phyloP scores from a whole-genome alignment of 37 sponge, comb jelly and placozoan genomes.

The Aplysina aerophoba region DNA sequence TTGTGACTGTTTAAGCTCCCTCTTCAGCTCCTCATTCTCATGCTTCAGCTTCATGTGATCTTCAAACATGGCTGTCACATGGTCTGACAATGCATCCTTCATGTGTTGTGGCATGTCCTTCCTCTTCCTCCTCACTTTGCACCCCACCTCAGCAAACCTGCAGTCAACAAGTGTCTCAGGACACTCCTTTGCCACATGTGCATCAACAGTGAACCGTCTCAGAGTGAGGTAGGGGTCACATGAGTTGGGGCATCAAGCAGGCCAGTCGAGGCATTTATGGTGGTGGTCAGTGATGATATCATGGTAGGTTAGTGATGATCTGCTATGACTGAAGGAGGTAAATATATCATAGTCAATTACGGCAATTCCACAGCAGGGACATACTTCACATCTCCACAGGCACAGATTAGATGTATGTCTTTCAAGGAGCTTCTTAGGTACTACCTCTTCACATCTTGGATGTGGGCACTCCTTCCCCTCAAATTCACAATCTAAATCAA shows the following conservation, averaged over 20 bases:
- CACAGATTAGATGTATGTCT: no score
- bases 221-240: not conserved
- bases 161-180: constrained; percentile 15
- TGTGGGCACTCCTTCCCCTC: no score
- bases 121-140: not conserved
- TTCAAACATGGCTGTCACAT: not conserved
- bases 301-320: not conserved
- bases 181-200: not conserved
- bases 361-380: no score
- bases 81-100: not conserved
- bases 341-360: no score
- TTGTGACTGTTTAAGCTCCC: not conserved
- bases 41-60: not conserved
- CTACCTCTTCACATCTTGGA: no score
- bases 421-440: no score
- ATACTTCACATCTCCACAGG: no score
- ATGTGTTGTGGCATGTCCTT: not conserved
- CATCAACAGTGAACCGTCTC: not conserved
- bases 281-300: not conserved
- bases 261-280: constrained; percentile 2
- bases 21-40: not conserved
- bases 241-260: constrained; percentile 1
- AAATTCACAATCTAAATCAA: no score
- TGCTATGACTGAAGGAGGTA: no score
- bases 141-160: not conserved